These are phyloP conservation scores for Sesia apiformis DNA, from an alignment of 2,888 invertebrate genomes.

Conservation along the genomic window DNA sequence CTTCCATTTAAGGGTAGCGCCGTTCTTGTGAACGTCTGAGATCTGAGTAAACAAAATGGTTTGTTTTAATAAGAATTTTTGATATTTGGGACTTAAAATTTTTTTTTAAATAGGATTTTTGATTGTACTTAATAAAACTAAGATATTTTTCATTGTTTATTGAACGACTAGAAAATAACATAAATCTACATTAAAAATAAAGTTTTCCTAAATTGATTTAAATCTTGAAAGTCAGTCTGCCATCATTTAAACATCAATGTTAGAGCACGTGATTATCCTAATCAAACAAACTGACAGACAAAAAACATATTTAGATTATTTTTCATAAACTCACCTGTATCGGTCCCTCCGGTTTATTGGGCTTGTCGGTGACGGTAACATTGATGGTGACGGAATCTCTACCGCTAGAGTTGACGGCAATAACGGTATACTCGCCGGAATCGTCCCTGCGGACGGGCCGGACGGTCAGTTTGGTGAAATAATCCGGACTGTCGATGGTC, in stretches of 20 bases:
- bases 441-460: conserved; percentile 87
- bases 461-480: conserved; percentile 89
- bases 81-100: too few species aligned
- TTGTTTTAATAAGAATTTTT: too few species aligned
- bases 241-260: too few species aligned
- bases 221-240: too few species aligned
- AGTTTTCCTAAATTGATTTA: too few species aligned
- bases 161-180: too few species aligned
- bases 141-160: too few species aligned
- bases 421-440: conserved; percentile 90
- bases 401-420: conserved; percentile 90
- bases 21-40: conserved; percentile 93
- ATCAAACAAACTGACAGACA: too few species aligned
- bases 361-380: conserved; percentile 91
- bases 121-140: too few species aligned
- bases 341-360: conserved; percentile 91
- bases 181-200: too few species aligned
- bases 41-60: conserved; percentile 28
- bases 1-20: conserved; percentile 96
- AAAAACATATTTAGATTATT: background rate
- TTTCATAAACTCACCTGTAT: conserved; percentile 75
- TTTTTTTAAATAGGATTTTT: too few species aligned
- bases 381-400: conserved; percentile 88
- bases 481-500: conserved; percentile 87
- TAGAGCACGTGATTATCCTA: too few species aligned